phyloP scores from a whole-genome alignment of 1,140 invertebrate genomes.

The honey bee (Apis mellifera) region Amel_HAv3.1 CM009943.2:6553001-6553500 shows the following conservation, averaged over 20 bases:
- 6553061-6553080: not conserved
- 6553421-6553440: conserved; percentile 69
- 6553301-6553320: conserved; percentile 43
- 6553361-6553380: conserved; percentile 41
- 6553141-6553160: too few relatives aligned
- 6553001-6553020: not conserved
- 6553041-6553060: not conserved
- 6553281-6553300: not conserved
- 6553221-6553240: too few relatives aligned
- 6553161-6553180: too few relatives aligned
- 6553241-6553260: not conserved
- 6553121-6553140: too few relatives aligned
- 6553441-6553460: conserved; percentile 59
- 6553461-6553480: conserved; percentile 52
- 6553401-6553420: conserved; percentile 72
- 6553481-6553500: conserved; percentile 55
- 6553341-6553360: not conserved
- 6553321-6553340: conserved; percentile 9
- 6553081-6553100: too few relatives aligned
- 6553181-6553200: too few relatives aligned
- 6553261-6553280: not conserved
- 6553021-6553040: not conserved
- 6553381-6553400: conserved; percentile 71
- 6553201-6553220: too few relatives aligned
- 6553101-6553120: too few relatives aligned